phyloP scores from a whole-genome alignment of 2,113 vertebrate species.

The Mus spicilegus region DNA sequence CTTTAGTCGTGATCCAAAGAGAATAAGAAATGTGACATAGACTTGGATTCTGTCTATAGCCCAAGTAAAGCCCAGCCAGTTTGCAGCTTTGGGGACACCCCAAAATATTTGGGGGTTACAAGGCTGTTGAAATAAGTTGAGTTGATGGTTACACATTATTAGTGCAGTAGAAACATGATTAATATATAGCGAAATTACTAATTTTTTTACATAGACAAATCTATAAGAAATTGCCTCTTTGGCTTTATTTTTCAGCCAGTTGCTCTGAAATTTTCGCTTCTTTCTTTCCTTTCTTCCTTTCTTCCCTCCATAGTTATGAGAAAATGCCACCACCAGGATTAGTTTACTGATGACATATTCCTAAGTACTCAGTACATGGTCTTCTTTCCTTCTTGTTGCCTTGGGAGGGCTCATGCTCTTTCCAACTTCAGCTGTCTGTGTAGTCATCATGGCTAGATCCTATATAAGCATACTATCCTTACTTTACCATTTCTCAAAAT shows the following conservation, averaged over 20 bases:
- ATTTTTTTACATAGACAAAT: neutral
- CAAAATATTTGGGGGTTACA: neutral
- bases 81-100: neutral
- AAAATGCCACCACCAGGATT: neutral
- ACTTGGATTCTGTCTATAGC: neutral
- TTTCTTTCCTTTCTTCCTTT: neutral
- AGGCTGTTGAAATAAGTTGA: neutral
- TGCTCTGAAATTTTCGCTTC: neutral
- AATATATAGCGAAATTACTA: neutral
- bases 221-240: neutral
- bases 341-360: neutral
- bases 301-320: neutral
- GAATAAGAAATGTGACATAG: neutral
- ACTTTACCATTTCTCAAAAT: neutral
- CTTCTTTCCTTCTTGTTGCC: slow-evolving; percentile 5
- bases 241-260: slow-evolving; percentile 43
- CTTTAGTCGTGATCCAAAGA: neutral
- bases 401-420: slow-evolving; percentile 17
- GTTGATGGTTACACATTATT: slow-evolving; percentile 35
- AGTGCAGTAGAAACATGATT: slow-evolving; percentile 15
- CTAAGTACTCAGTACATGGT: neutral
- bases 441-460: neutral
- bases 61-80: neutral
- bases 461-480: neutral
- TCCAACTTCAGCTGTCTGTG: neutral